Conservation (phyloP, 2,888 invertebrate species). For the Meliscaeva auricollis region DNA sequence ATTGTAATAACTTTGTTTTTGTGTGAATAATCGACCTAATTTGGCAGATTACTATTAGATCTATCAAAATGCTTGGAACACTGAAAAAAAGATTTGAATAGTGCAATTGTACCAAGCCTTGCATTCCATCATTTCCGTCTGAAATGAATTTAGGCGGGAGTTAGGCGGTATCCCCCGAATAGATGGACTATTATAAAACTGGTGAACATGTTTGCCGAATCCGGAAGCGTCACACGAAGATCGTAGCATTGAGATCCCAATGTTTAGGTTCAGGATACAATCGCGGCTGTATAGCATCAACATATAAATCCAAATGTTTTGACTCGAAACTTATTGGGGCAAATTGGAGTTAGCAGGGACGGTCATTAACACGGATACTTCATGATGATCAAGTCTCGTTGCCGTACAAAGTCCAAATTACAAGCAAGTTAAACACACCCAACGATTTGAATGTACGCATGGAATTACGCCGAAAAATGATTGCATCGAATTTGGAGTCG, state of each 20-base stretch:
- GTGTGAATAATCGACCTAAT: too few species aligned
- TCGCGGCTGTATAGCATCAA: neutral
- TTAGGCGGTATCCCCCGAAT: too few species aligned
- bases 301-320: neutral
- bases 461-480: too few species aligned
- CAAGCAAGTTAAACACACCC: neutral
- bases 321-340: neutral
- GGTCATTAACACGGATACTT: conserved; percentile 3
- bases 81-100: conserved; percentile 28
- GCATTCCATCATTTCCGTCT: conserved; percentile 27
- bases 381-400: neutral
- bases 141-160: conserved; percentile 30
- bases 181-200: too few species aligned
- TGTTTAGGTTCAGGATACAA: neutral
- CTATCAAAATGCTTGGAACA: neutral
- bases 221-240: too few species aligned
- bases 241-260: too few species aligned
- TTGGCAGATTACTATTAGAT: too few species aligned
- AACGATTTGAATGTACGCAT: neutral
- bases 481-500: too few species aligned
- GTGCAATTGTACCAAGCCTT: conserved; percentile 20
- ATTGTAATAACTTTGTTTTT: too few species aligned
- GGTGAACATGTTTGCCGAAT: too few species aligned
- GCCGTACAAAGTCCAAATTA: neutral
- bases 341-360: neutral